These are phyloP conservation scores for Philopedon plagiatum DNA, from an alignment of 2,888 invertebrate genomes.

Conservation along the genomic window DNA sequence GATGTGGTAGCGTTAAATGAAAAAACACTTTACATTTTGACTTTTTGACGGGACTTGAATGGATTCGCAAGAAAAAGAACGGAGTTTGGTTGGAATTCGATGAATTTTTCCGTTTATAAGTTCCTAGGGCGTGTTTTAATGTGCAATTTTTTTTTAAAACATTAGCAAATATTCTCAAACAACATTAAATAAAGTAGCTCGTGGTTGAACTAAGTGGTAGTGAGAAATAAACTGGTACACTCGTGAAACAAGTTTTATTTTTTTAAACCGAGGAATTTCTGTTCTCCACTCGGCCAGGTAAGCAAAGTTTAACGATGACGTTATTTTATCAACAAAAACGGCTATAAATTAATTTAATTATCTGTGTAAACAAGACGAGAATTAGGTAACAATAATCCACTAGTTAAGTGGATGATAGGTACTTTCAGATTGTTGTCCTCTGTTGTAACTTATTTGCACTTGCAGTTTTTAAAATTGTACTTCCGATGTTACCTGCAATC, in stretches of 20 bases:
- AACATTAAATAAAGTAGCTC: neutral
- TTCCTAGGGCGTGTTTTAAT: conserved; percentile 33
- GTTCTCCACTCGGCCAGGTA: conserved; percentile 38
- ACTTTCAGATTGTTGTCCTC: neutral
- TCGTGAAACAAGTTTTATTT: conserved; percentile 17
- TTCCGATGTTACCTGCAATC: conserved; percentile 22
- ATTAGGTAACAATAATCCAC: conserved; percentile 18
- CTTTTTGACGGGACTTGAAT: conserved; percentile 26
- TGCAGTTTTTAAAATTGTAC: neutral
- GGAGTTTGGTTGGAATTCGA: conserved; percentile 29
- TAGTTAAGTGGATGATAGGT: conserved; percentile 1
- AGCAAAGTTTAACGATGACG: conserved; percentile 31
- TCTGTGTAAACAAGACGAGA: conserved; percentile 16
- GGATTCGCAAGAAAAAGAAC: conserved; percentile 30
- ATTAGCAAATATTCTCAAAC: neutral
- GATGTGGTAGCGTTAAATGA: neutral
- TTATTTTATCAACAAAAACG: conserved; percentile 44
- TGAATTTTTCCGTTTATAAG: conserved; percentile 33
- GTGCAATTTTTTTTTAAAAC: conserved; percentile 14
- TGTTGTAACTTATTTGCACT: neutral
- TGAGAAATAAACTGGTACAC: conserved; percentile 13
- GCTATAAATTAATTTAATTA: conserved; percentile 33
- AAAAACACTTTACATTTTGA: neutral
- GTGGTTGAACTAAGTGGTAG: neutral
- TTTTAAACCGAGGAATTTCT: conserved; percentile 30